A percentile compares a stretch with the other conserved stretches of the same genome.
Evolutionary conservation across 2,888 invertebrate genomes (phyloP).

Genomic region (Cepaea hortensis): DNA sequence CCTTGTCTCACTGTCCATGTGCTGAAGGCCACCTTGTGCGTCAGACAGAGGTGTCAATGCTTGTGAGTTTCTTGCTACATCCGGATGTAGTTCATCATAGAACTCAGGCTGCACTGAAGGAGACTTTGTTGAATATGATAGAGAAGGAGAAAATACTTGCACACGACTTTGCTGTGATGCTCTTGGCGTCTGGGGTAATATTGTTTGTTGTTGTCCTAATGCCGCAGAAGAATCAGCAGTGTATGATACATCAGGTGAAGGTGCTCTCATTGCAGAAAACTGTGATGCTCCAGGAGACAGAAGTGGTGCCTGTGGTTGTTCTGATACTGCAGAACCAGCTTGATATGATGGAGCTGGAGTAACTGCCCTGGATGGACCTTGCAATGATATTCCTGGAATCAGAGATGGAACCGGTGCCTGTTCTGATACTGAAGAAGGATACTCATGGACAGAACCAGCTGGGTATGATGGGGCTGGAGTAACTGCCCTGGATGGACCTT

Average conservation of each 20-base stretch:
- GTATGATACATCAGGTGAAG: not conserved
- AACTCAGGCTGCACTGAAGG: not conserved
- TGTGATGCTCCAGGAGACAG: not conserved
- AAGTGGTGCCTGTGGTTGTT: not conserved
- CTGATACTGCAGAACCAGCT: not conserved
- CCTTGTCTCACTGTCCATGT: not conserved
- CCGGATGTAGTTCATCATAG: not conserved
- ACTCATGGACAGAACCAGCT: not conserved
- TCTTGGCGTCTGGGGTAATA: not conserved
- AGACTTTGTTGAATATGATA: not conserved
- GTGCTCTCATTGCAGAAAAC: not conserved
- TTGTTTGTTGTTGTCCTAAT: not conserved
- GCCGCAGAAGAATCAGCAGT: not conserved
- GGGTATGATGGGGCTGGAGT: not conserved
- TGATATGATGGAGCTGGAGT: not conserved
- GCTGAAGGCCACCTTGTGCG: not conserved
- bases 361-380: not conserved
- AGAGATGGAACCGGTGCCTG: not conserved
- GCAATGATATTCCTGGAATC: not conserved
- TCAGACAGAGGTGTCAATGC: not conserved
- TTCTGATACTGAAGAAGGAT: not conserved
- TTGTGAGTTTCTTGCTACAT: not conserved
- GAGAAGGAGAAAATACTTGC: not conserved
- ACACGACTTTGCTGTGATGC: not conserved
- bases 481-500: not conserved